Base-by-base conservation (phyloP, 2,797 vertebrate genomes). In the Acropternis orthonyx region DNA sequence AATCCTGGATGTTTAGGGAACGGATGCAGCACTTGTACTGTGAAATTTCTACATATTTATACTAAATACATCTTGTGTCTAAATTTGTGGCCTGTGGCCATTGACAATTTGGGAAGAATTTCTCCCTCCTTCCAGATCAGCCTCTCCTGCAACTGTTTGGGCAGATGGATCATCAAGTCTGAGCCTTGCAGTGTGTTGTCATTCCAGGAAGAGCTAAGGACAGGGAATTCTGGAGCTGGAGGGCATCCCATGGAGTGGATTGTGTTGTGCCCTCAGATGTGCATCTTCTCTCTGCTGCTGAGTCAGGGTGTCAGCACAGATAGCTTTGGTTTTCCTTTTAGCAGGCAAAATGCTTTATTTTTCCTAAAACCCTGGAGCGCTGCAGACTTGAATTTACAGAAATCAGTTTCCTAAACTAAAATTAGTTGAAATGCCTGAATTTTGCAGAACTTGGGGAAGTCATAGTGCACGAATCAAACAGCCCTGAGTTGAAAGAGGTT, bases 401-500 rank as follows among this genome's bases (percentile, higher is more conserved):
- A 92, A 79, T 85, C 49, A 52, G 43, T 88, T 90, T 76, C 44
- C 69, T 82, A 54, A 41, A 67, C 21, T 76, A 37, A 88, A 92
- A 80, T 39, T 21, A 73, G 37, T 63, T 82, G 39, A 85, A 89
- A 76, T 61, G 46, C 14, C 13, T 88, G 11, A 74, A 43, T 94
- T 89, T 78, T 92, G 65, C 49, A 74, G 30, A 39, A 43, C 13
- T 68, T 34, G 22, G 58, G 68, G 39, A 91, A 71, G 24, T 24
- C 21, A 10, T 14, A 28, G 6, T 18, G 13, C 52, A 71, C 44
- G 63, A 71, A 75, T 76, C 76, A 82, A 78, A 3, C 30, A 67
- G 16, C 17, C 5, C 13, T 0, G 6, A 62, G 10, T 0, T 80
- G 59, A 48, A 71, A n/a, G 48, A 56, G 81, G 59, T 24, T n/a